These are phyloP conservation scores for Plebejus argus DNA, from an alignment of 2,888 invertebrate species.

Conservation along the genomic window DNA sequence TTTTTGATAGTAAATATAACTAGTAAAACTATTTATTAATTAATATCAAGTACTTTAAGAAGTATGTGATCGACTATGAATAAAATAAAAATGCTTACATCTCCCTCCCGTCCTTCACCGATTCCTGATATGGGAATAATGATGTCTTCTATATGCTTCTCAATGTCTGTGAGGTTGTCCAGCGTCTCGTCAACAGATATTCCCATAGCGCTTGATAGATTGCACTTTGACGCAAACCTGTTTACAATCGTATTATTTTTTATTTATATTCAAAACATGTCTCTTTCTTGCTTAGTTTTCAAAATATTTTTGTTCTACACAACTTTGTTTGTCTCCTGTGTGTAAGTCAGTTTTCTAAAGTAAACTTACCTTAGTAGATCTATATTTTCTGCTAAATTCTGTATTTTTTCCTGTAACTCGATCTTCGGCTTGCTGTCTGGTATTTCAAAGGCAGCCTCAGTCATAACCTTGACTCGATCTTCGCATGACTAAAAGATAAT, in stretches of 20 bases:
- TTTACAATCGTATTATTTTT: too few species aligned
- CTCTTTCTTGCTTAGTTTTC: too few species aligned
- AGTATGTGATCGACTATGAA: not conserved
- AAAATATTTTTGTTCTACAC: too few species aligned
- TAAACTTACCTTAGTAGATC: slow-evolving; percentile 56
- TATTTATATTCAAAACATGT: too few species aligned
- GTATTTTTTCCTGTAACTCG: slow-evolving; percentile 45
- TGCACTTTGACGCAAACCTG: slow-evolving; percentile 66
- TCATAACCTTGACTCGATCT: slow-evolving; percentile 49
- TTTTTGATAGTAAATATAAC: too few species aligned
- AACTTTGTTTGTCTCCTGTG: too few species aligned
- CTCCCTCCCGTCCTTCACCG: slow-evolving; percentile 38
- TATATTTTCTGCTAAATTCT: slow-evolving; percentile 44
- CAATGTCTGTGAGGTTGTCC: slow-evolving; percentile 56
- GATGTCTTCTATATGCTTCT: slow-evolving; percentile 50
- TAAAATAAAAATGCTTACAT: slow-evolving; percentile 20
- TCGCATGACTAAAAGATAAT: slow-evolving; percentile 54
- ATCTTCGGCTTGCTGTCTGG: slow-evolving; percentile 44
- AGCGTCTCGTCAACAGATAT: slow-evolving; percentile 57
- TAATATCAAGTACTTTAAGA: not conserved
- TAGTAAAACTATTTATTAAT: too few species aligned
- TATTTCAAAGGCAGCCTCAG: slow-evolving; percentile 46
- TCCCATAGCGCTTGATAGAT: slow-evolving; percentile 56
- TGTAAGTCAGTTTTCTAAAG: too few species aligned
- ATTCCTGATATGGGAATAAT: slow-evolving; percentile 43